Evolutionary conservation across 2,888 invertebrate species (phyloP), one percentile per base, ranked within the genome.

Genomic region (Tachystola acroxantha): DNA sequence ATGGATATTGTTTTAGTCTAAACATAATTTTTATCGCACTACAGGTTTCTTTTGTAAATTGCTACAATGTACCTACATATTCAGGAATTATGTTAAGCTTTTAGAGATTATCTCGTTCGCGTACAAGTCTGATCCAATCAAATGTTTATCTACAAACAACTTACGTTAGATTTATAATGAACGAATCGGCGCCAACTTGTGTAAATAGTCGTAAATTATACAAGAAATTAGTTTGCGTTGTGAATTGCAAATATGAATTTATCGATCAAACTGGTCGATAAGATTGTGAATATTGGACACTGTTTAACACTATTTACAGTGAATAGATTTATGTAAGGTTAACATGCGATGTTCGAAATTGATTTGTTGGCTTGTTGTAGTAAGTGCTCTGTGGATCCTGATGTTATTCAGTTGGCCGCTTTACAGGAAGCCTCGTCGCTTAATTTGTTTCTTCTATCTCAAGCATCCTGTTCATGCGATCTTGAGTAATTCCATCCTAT

Each of bases 171-270:
- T 36, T 40, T 36, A 37, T 40, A 34, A 39, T 32, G 34, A 35
- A 38, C 28, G 28, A 35, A 38, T 34, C 32, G 27, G 34, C 33
- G 26, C 37, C 33, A 44, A 32, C 31, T 7, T 2, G 35, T 14
- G 42, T 35, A 39, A 43, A 42, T 44, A 42, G 34, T 31, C 34
- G 36, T 45, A 48, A 39, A 36, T 44, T 42, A 45, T 34, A 32
- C 39, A 34, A 34, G 37, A 33, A 36, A 38, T 42, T 43, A 43
- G 38, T 42, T 37, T 19, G 31, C 32, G 37, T 35, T 49, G 45
- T 49, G 49, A 49, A 46, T 49, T 49, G 49, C 49, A 45, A 46
- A 49, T 49, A 28, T 16, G 24, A 30, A 39, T 42, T 39, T 37
- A 40, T 40, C 36, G 37, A 43, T 44, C 39, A 16, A 41, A 32